Conservation (phyloP, 2,113 vertebrate species). For the Dryoscopus gambensis region DNA sequence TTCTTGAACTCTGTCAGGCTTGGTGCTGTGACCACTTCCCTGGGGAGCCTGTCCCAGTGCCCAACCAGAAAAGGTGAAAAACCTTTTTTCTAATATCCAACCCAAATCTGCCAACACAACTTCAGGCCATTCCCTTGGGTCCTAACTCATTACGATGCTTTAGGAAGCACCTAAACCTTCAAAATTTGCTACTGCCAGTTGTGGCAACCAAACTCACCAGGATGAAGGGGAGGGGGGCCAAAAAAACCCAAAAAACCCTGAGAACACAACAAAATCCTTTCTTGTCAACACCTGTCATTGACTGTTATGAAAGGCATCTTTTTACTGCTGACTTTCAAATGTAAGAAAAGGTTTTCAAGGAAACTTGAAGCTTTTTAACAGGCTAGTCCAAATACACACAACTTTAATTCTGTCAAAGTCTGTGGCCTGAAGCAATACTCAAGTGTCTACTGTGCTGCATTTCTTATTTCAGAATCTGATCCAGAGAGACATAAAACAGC, state of each 20-base stretch:
- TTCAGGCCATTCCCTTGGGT: not conserved
- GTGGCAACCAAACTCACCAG: not conserved
- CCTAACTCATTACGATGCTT: not conserved
- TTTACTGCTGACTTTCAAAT: not conserved
- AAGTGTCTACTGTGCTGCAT: not conserved
- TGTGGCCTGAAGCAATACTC: not conserved
- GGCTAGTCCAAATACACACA: not conserved
- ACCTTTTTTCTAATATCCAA: not conserved
- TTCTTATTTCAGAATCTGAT: not conserved
- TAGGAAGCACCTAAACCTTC: not conserved
- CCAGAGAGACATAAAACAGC: not conserved
- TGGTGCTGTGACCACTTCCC: not conserved
- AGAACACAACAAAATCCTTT: not conserved
- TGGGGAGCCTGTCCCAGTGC: not conserved
- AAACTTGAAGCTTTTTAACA: not conserved
- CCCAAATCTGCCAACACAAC: rapidly evolving
- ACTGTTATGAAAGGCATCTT: not conserved
- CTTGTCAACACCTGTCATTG: not conserved
- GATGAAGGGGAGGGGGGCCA: rapidly evolving
- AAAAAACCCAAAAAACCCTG: too few relatives aligned
- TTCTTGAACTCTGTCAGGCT: not conserved
- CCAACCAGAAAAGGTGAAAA: not conserved
- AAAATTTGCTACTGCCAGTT: not conserved
- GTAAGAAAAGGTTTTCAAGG: not conserved
- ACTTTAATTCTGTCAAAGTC: not conserved